Evolutionary conservation across 1,140 invertebrate genomes (phyloP).

Genomic region (Eueides isabella): DNA sequence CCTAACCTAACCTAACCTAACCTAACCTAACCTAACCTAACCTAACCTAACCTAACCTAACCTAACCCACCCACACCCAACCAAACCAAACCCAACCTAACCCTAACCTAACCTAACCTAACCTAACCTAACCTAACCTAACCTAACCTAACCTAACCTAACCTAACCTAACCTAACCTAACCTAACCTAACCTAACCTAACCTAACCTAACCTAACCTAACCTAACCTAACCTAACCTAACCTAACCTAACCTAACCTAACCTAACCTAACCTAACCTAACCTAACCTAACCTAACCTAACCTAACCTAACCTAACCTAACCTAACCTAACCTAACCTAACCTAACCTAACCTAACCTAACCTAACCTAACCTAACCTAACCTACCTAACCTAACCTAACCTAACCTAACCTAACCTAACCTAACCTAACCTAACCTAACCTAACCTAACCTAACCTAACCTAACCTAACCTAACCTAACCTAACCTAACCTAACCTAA

Average conservation of each 20-base stretch:
- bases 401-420: slow-evolving; percentile 47
- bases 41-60: slow-evolving; percentile 30
- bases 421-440: slow-evolving; percentile 45
- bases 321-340: slow-evolving; percentile 37
- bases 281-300: slow-evolving; percentile 51
- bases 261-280: slow-evolving; percentile 42
- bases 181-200: slow-evolving; percentile 29
- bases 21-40: slow-evolving; percentile 29
- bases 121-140: slow-evolving; percentile 42
- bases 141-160: slow-evolving; percentile 44
- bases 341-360: slow-evolving; percentile 48
- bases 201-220: slow-evolving; percentile 36
- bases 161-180: slow-evolving; percentile 33
- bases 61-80: slow-evolving; percentile 28
- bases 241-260: slow-evolving; percentile 40
- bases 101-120: slow-evolving; percentile 47
- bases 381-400: too few relatives aligned
- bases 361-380: too few relatives aligned
- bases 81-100: too few relatives aligned
- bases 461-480: slow-evolving; percentile 48
- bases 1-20: slow-evolving; percentile 27
- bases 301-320: slow-evolving; percentile 51
- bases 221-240: slow-evolving; percentile 38
- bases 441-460: slow-evolving; percentile 47
- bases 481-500: slow-evolving; percentile 62